These are phyloP conservation scores for Serripes groenlandicus DNA, from an alignment of 2,888 invertebrate genomes.

Conservation along the genomic window DNA sequence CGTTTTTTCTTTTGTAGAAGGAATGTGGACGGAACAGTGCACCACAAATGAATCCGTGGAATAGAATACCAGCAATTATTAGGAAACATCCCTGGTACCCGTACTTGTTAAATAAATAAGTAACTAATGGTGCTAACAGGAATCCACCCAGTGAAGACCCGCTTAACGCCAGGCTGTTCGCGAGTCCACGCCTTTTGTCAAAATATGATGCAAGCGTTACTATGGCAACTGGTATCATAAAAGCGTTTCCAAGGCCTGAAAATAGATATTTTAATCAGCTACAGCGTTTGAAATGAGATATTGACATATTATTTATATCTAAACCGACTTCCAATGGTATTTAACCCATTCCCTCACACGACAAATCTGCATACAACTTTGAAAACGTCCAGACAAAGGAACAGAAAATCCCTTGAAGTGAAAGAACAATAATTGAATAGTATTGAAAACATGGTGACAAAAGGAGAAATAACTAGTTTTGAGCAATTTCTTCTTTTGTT, in stretches of 20 bases:
- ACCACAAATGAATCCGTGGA: conserved; percentile 29
- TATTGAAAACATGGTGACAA: too few species aligned
- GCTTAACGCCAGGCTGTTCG: conserved; percentile 48
- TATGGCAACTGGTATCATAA: conserved; percentile 33
- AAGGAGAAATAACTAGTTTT: too few species aligned
- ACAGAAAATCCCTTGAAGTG: too few species aligned
- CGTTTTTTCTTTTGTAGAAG: conserved; percentile 15
- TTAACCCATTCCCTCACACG: too few species aligned
- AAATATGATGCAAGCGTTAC: conserved; percentile 36
- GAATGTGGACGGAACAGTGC: conserved; percentile 32
- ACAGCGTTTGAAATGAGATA: too few species aligned
- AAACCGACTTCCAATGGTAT: too few species aligned
- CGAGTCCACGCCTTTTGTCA: conserved; percentile 43
- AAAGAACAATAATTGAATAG: too few species aligned
- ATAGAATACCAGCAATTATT: conserved; percentile 20
- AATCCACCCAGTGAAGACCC: conserved; percentile 43
- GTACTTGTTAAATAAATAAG: conserved; percentile 21
- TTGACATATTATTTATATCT: too few species aligned
- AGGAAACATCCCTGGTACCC: conserved; percentile 46
- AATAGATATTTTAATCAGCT: too few species aligned
- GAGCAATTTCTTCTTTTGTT: too few species aligned
- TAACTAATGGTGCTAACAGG: conserved; percentile 40
- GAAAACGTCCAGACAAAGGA: too few species aligned
- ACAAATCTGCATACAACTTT: too few species aligned
- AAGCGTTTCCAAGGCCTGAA: conserved; percentile 34